These are phyloP conservation scores for Agrochola lychnidis DNA, from an alignment of 2,888 invertebrate species.

Conservation along the genomic window DNA sequence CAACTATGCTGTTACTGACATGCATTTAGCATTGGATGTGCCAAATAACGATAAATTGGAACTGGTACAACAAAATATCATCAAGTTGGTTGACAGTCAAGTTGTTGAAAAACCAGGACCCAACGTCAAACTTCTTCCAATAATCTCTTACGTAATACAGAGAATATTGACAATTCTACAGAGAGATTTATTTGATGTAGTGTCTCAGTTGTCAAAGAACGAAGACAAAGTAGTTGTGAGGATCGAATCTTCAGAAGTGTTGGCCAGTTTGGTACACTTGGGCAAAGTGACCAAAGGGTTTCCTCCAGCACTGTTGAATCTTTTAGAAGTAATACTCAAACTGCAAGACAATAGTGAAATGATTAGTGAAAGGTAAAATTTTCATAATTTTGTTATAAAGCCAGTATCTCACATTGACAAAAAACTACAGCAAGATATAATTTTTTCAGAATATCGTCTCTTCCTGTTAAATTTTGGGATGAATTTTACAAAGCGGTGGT, in stretches of 20 bases:
- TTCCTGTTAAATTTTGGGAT: conserved; percentile 81
- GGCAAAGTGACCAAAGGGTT: conserved; percentile 76
- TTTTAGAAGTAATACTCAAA: conserved; percentile 76
- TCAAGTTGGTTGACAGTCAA: conserved; percentile 64
- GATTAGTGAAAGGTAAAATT: conserved; percentile 72
- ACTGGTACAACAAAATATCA: conserved; percentile 71
- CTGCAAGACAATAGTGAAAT: conserved; percentile 66
- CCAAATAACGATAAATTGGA: conserved; percentile 72
- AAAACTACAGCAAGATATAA: neutral
- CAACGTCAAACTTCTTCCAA: conserved; percentile 88
- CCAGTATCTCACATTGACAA: too few relatives aligned
- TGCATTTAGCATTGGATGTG: conserved; percentile 77
- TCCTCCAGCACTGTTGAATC: conserved; percentile 76
- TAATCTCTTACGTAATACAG: conserved; percentile 89
- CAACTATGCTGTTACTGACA: conserved; percentile 68
- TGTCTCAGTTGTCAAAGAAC: conserved; percentile 57
- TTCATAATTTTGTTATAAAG: neutral
- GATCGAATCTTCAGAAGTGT: conserved; percentile 61
- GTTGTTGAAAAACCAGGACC: conserved; percentile 52
- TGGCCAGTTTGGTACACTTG: conserved; percentile 69
- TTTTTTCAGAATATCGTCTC: conserved; percentile 78
- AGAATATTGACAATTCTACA: conserved; percentile 79
- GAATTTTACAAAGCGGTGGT: conserved; percentile 80
- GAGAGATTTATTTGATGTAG: conserved; percentile 70
- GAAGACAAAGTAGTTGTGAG: conserved; percentile 43